Conservation (phyloP, 2,888 invertebrate genomes). For the Tenthredo scrophulariae region DNA sequence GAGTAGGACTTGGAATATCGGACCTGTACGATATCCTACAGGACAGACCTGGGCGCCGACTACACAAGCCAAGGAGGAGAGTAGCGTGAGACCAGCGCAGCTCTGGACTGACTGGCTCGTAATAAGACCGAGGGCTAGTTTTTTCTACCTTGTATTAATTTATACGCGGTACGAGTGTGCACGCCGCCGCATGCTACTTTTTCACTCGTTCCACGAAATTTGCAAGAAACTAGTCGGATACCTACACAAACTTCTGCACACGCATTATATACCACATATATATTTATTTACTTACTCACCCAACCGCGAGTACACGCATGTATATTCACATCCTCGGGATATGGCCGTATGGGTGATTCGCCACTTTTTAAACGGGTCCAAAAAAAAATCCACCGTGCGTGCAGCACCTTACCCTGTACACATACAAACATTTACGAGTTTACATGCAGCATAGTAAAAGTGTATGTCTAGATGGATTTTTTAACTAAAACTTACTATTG, state of each 20-base stretch:
- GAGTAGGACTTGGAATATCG: conserved; percentile 19
- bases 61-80: conserved; percentile 52
- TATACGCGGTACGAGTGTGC: conserved; percentile 78
- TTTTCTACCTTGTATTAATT: conserved; percentile 77
- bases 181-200: conserved; percentile 72
- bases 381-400: conserved; percentile 34
- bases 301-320: background rate
- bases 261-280: background rate
- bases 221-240: conserved; percentile 78
- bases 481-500: conserved; percentile 6
- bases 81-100: conserved; percentile 74
- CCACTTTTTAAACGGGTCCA: conserved; percentile 4
- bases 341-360: conserved; percentile 30
- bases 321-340: background rate
- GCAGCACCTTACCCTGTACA: conserved; percentile 21
- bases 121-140: conserved; percentile 78
- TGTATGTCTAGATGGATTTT: background rate
- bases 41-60: conserved; percentile 15
- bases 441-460: background rate
- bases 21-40: conserved; percentile 20
- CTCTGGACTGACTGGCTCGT: conserved; percentile 67
- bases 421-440: conserved; percentile 7
- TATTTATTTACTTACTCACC: conserved; percentile 25
- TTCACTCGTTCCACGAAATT: conserved; percentile 77
- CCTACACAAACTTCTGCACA: conserved; percentile 56